phyloP scores from a whole-genome alignment of 2,113 vertebrate species.

The Cervus canadensis region DNA sequence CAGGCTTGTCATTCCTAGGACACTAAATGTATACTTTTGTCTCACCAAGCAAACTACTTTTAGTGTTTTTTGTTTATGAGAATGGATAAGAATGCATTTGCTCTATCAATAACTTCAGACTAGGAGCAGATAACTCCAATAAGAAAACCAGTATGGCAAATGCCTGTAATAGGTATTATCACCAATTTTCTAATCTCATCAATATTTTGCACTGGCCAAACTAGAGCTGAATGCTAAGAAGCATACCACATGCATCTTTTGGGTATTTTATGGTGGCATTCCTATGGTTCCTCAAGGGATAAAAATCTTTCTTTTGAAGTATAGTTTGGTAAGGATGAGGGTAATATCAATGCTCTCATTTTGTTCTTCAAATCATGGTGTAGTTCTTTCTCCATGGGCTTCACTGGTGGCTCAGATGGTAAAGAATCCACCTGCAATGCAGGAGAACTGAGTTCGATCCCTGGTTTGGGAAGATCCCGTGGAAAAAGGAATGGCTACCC shows the following conservation, averaged over 20 bases:
- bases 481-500: neutral
- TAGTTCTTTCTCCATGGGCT: neutral
- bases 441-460: neutral
- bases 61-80: neutral
- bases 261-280: neutral
- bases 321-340: neutral
- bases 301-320: neutral
- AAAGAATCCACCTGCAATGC: neutral
- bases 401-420: neutral
- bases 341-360: neutral
- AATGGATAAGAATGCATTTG: neutral
- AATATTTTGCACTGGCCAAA: neutral
- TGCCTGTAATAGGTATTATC: neutral
- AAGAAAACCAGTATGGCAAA: neutral
- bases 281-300: neutral
- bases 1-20: neutral
- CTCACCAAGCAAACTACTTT: neutral
- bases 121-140: neutral
- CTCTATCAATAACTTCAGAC: neutral
- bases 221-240: neutral
- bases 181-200: neutral
- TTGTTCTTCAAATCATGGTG: neutral
- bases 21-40: neutral
- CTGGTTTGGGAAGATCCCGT: neutral
- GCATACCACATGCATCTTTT: neutral